phyloP scores from a whole-genome alignment of 2,888 invertebrate species.

The Tubulanus polymorphus region DNA sequence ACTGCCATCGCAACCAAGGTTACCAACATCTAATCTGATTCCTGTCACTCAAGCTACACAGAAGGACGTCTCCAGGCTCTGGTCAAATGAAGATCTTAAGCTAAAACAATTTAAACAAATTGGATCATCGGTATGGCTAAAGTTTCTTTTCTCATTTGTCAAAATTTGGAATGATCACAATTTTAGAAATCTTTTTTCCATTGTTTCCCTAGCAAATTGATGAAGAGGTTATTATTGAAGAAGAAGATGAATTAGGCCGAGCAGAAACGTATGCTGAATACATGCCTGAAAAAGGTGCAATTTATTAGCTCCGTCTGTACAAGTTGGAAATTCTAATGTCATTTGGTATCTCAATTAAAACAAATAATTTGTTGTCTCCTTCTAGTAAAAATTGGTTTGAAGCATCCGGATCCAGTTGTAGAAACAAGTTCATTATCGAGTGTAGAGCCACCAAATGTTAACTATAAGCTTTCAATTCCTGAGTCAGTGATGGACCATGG shows the following conservation, averaged over 20 bases:
- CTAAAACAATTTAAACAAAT: constrained; percentile 17
- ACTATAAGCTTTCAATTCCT: constrained; percentile 69
- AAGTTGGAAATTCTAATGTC: neutral
- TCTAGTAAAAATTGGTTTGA: constrained; percentile 83
- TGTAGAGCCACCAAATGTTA: constrained; percentile 89
- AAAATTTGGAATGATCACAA: no score
- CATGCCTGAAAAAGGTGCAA: constrained; percentile 78
- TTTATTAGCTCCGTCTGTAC: neutral
- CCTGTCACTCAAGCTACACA: no score
- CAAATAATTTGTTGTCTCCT: constrained; percentile 13
- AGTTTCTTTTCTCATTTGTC: no score
- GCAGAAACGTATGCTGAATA: constrained; percentile 98
- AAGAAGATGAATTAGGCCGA: constrained; percentile 94
- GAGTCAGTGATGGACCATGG: constrained; percentile 75
- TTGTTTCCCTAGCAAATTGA: constrained; percentile 25
- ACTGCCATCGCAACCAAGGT: no score
- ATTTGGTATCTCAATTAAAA: neutral
- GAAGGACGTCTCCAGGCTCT: constrained; percentile 38
- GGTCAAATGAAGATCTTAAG: constrained; percentile 40
- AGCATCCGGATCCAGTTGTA: constrained; percentile 98
- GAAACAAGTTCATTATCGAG: constrained; percentile 97
- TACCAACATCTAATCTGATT: no score
- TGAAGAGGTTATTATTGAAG: constrained; percentile 75
- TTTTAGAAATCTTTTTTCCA: neutral
- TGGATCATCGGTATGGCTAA: no score